Conservation (phyloP, 1,140 invertebrate species). For the Lamellibrachia luymesi region DNA sequence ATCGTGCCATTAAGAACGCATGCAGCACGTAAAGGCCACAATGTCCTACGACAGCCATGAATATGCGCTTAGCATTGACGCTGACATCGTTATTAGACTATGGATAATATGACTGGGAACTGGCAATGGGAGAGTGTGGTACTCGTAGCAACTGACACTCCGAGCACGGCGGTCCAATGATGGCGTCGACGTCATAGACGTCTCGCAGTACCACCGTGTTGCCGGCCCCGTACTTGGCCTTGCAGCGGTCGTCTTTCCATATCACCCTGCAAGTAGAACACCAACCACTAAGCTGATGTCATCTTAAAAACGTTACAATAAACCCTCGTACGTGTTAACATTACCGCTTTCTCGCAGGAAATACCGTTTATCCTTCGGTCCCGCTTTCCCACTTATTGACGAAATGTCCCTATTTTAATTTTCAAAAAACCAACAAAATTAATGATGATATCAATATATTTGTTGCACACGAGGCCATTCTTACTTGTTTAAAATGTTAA, state of each 20-base stretch:
- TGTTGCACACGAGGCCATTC: too few species aligned
- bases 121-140: neutral
- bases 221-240: slow-evolving; percentile 32
- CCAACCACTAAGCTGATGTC: neutral
- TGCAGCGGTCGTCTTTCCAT: slow-evolving; percentile 37
- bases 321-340: neutral
- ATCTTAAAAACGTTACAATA: slow-evolving; percentile 4
- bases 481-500: too few species aligned
- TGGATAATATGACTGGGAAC: neutral
- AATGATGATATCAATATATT: too few species aligned
- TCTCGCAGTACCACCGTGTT: slow-evolving; percentile 31
- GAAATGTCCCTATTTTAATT: too few species aligned
- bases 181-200: slow-evolving; percentile 25
- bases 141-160: neutral
- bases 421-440: too few species aligned
- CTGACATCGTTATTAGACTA: too few species aligned
- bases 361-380: too few species aligned
- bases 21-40: too few species aligned
- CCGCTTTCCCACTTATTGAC: too few species aligned
- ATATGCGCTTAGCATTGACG: too few species aligned
- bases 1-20: too few species aligned
- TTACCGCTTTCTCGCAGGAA: neutral
- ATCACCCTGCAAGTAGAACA: slow-evolving; percentile 34
- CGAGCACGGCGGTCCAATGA: slow-evolving; percentile 17
- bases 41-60: too few species aligned